Evolutionary conservation across 2,113 vertebrate genomes (phyloP), one percentile per base, ranked within the genome.

Genomic region (Periophthalmus modestus): DNA sequence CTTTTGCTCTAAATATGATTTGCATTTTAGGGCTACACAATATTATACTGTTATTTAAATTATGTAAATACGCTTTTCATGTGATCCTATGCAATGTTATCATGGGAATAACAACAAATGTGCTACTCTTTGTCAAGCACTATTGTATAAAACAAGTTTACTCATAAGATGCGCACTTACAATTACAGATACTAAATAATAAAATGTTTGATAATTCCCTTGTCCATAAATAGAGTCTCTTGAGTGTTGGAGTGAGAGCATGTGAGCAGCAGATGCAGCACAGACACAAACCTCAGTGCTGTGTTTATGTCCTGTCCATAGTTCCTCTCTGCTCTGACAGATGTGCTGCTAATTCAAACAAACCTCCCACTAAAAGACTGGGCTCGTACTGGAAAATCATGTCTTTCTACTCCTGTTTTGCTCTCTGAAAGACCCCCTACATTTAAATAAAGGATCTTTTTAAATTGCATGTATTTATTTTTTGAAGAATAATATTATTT

Each of bases 281-380:
- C 70, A 65, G 34, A 19, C 23, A 7, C 33, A 59, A 50, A 19
- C 74, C 77, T 4, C 1, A 47, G 68, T 71, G 36, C 66, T 81
- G 54, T 80, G 87, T 87, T 88, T 86, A 86, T 67, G 74, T 84
- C 61, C 69, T 52, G 48, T 82, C 24, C 65, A 65, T 43, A 43
- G 34, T 66, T 77, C 73, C 61, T 68, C 46, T 36, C 58, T 57
- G 62, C 47, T 78, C 0, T 69, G 77, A 82, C 73, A 58, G 62
- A 71, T 0, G 1, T 72, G 69, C 61, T 61, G 39, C 11, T 68
- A 39, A 79, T 69, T 72, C 74, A 81, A 81, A 85, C 83, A 87
- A 87, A 81, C 66, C 24, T 11, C 48, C 14, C 5, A 69, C 7
- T 11, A 58, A 54, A 15, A 50, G 21, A 71, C 57, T 28, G 23